Percentiles rank a stretch among this genome's conserved stretches.
These are phyloP conservation scores for Conistra vaccinii DNA, from an alignment of 2,888 invertebrate species.

Conservation along the genomic window DNA sequence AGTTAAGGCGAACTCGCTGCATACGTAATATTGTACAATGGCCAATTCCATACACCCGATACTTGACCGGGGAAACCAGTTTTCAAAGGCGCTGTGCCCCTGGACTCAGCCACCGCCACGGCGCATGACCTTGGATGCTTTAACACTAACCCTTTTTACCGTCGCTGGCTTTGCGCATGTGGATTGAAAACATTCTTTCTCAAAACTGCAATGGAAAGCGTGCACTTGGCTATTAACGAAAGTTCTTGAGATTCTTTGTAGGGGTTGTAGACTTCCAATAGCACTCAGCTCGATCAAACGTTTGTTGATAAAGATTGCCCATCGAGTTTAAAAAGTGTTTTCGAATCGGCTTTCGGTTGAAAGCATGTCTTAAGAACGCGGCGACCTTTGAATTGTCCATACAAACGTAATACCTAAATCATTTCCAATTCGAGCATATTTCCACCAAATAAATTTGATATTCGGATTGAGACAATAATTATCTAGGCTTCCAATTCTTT, in stretches of 20 bases:
- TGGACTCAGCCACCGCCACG: slow-evolving; percentile 54
- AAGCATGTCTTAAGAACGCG: slow-evolving; percentile 31
- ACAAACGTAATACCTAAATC: too few relatives aligned
- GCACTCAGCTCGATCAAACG: slow-evolving; percentile 34
- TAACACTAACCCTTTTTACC: slow-evolving; percentile 40
- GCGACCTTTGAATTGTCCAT: too few relatives aligned
- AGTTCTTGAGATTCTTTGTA: slow-evolving; percentile 12
- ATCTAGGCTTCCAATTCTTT: too few relatives aligned
- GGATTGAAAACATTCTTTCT: slow-evolving; percentile 42
- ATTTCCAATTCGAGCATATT: too few relatives aligned
- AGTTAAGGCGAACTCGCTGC: slow-evolving; percentile 63
- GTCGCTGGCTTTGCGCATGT: slow-evolving; percentile 43
- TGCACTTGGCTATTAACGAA: slow-evolving; percentile 27
- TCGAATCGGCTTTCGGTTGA: slow-evolving; percentile 24
- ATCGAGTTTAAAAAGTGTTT: slow-evolving; percentile 35
- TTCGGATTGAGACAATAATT: too few relatives aligned
- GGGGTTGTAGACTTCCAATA: slow-evolving; percentile 28
- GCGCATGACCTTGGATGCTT: slow-evolving; percentile 65
- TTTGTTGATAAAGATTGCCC: slow-evolving; percentile 34
- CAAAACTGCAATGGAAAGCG: slow-evolving; percentile 64
- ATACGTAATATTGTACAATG: slow-evolving; percentile 74
- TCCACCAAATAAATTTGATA: too few relatives aligned
- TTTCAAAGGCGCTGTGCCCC: slow-evolving; percentile 68
- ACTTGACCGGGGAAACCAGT: slow-evolving; percentile 77
- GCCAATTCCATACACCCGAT: slow-evolving; percentile 69